Base-by-base conservation (phyloP, 2,113 vertebrate genomes). In the Oreochromis tanganicae region DNA sequence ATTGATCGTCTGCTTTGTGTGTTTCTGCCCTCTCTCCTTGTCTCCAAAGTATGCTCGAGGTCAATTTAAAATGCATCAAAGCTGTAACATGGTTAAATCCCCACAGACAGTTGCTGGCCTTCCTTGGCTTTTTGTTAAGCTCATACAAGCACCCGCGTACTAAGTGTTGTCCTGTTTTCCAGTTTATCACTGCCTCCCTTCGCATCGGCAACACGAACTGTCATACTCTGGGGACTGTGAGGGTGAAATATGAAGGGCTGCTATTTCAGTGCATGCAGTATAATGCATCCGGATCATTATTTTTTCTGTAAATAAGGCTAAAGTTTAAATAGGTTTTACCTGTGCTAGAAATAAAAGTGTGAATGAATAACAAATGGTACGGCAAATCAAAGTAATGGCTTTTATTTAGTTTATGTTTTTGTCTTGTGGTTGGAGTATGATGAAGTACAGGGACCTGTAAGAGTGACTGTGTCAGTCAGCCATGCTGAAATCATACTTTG, bases 1-100 rank as follows among this genome's bases (percentile, higher is more conserved):
- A 96, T 96, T 96, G 95, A 96, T 96, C 88, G 83, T 87, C 93
- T 94, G 87, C 92, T 95, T 92, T 94, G 87, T 94, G 85, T 90
- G 92, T 93, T 94, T 94, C 90, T 94, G 81, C 88, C 89, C 89
- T 93, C 92, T 91, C 88, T 90, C 89, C 91, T 92, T 75, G 88
- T 96, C 93, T 93, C 88, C 83, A 90, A 94, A 94, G 94, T 94
- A 92, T 88, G 89, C 92, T 91, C 29, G 84, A 94, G 95, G 95
- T 96, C 94, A 94, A 91, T 95, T 95, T 92, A 92, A 94, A 95
- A 96, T 92, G 88, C 89, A 92, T 94, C 92, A 93, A 92, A 95
- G 90, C 91, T 85, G 81, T 89, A 93, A 93, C 88, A 86, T 94
- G 89, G 89, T 90, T 91, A 91, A 93, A 92, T 95, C 92, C 90